Base-by-base conservation (phyloP, 2,797 vertebrate species). In the Hafferia zeledoni region DNA sequence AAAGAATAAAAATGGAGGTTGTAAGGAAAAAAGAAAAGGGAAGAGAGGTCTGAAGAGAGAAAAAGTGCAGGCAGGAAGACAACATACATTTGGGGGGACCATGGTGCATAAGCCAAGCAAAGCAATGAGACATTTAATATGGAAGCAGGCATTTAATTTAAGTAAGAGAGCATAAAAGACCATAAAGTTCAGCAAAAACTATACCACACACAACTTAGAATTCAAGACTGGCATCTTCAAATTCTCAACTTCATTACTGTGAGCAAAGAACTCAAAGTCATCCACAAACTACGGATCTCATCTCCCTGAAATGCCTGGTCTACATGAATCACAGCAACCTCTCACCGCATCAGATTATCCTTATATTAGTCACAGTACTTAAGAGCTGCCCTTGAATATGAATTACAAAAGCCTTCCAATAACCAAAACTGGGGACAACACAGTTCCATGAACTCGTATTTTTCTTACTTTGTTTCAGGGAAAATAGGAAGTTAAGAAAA, bases 181-280 rank as follows among this genome's bases (percentile, higher is more conserved):
- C 5, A 47, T 10, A 30, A 79, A 67, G 52, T 56, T 70, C 47
- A 84, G 55, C 52, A 60, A 71, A 90, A 87, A 27, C 25, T 67
- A 30, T 9, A 67, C 5, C 24, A 27, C 18, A 41, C 5, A n/a
- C 6, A 72, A 55, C 44, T 92, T 30, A 20, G 33, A 72, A 90
- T 47, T 82, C 80, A 68, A 28, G 53, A 70, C 12, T 37, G 31
- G 17, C 39, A 74, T 93, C 28, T 35, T 86, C 76, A 50, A 64
- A 61, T 64, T 92, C 56, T 60, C 46, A 39, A 13, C 33, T 91
- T 81, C 55, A 71, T 86, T 92, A 85, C 46, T 11, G 30, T 79
- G 35, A 86, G 88, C 77, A 93, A 91, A 90, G 43, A 96, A 35
- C 50, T 83, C 63, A 24, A 85, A 96, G 59, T 76, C 67, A 55